Percentiles rank a stretch among this genome's conserved stretches.
Evolutionary conservation across 2,113 vertebrate species (phyloP).

Genomic region (Trichechus manatus): DNA sequence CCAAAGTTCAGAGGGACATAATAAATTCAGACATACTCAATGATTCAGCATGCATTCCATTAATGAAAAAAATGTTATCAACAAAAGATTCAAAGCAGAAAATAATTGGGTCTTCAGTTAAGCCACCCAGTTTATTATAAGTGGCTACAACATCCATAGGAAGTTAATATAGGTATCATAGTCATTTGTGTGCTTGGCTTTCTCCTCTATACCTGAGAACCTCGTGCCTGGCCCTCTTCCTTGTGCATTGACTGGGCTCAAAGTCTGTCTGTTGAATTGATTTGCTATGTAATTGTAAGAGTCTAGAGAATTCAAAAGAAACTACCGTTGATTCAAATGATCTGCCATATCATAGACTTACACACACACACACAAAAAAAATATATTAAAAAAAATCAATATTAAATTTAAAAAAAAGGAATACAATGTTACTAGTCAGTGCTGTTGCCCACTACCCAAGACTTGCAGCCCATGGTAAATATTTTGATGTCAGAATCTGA

Average conservation of each 20-base stretch:
- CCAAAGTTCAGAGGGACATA: too few relatives aligned
- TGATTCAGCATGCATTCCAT: too few relatives aligned
- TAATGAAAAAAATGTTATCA: too few relatives aligned
- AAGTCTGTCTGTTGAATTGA: neutral
- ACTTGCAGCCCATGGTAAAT: neutral
- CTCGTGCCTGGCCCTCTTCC: rapidly evolving
- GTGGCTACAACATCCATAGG: neutral
- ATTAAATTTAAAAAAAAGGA: neutral
- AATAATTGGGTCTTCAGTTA: too few relatives aligned
- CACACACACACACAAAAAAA: neutral
- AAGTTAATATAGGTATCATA: neutral
- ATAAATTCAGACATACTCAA: too few relatives aligned
- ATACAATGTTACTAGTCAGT: neutral
- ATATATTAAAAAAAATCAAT: neutral
- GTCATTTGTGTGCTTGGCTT: neutral
- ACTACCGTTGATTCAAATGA: neutral
- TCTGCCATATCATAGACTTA: neutral
- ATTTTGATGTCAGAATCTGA: neutral
- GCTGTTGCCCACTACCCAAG: neutral
- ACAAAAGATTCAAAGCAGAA: too few relatives aligned
- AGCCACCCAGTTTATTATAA: too few relatives aligned
- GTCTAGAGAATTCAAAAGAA: neutral
- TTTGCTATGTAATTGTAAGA: neutral
- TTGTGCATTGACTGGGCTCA: neutral
- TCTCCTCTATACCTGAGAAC: neutral